Base-by-base conservation (phyloP, 2,113 vertebrate genomes). In the Trichomycterus rosablanca region DNA sequence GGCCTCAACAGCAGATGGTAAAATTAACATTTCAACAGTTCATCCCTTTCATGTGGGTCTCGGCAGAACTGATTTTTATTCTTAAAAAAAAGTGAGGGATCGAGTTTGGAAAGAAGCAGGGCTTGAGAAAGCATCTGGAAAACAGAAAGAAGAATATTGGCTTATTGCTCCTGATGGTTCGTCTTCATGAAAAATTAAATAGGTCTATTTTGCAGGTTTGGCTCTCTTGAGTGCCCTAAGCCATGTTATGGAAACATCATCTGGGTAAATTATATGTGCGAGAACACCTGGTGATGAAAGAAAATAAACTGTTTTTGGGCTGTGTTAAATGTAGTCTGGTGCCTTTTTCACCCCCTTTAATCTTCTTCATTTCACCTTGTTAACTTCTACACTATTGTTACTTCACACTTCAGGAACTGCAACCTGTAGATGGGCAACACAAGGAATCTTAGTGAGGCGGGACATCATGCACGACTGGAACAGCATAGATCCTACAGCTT, bases 11-110 rank as follows among this genome's bases (percentile, higher is more conserved):
- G 89, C 89, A 93, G 92, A 97, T 90, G 92, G 92, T 90, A 90
- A 96, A 97, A 95, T 97, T 95, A 97, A 95, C 94, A 96, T 97
- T 96, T 97, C 91, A 96, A 95, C 91, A 95, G 88, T 86, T 94
- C 83, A 82, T 84, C 81, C 85, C 90, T 96, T 97, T 98, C 87
- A 97, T 97, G 91, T 93, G 72, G 59, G 89, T 93, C 91, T 95
- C 90, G 78, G 84, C 71, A 92, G 88, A 89, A 87, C 83, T 81
- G 34, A 55, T 83, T 83, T 88, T 75, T 89, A 87, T 85, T 73
- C 79, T 71, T 14, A 49, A 64, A 46, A n/a, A 84, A 87, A 88
- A 86, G 83, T 60, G 67, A 14, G 68, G 89, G 87, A 87, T 92
- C 84, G 83, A 81, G 76, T 90, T 89, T 90, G 89, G 87, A 89